Evolutionary conservation across 2,113 vertebrate genomes (phyloP), one percentile per base, ranked within the genome.

Genomic region (Cryptoleucopteryx plumbea): DNA sequence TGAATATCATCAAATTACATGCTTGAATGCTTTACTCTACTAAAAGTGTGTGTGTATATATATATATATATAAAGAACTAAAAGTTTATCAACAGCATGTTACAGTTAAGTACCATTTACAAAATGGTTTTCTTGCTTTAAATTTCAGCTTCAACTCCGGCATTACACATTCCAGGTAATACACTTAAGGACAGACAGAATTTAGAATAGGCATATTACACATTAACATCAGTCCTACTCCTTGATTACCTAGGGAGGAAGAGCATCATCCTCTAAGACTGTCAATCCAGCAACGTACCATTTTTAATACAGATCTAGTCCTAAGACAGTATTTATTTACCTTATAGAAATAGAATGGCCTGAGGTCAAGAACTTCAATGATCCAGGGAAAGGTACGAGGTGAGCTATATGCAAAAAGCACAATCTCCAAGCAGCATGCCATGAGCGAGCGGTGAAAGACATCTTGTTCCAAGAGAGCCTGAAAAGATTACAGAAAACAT

Each of bases 341-440:
- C 99, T 99, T 99, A 85, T 99, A 99, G 96, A 99, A 99, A 95
- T 99, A 99, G 98, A 99, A 99, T 1, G 99, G 98, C 8, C 94
- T 96, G 80, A 99, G 97, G 93, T 98, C 97, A 43, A 99, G 98
- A 72, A 99, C 94, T 32, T 98, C 98, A 70, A 99, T 98, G 98
- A 99, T 99, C 99, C 99, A 99, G 48, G 99, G 99, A 90, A 99
- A 99, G 62, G 98, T 99, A 48, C 99, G 98, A 58, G 99, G 99
- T 40, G 99, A 99, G 95, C 99, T 99, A 97, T 99, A 99, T 10
- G 99, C 98, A 45, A 99, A 99, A 29, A 99, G 97, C 89, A 99
- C 99, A 10, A 99, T 98, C 98, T 99, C 99, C 97, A 99, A 94
- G 97, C 99, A 99, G 94, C 99, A 99, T 0, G 99, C 99, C 98